Evolutionary conservation across 1,140 invertebrate species (phyloP).

Genomic region (Drosophila ficusphila): DNA sequence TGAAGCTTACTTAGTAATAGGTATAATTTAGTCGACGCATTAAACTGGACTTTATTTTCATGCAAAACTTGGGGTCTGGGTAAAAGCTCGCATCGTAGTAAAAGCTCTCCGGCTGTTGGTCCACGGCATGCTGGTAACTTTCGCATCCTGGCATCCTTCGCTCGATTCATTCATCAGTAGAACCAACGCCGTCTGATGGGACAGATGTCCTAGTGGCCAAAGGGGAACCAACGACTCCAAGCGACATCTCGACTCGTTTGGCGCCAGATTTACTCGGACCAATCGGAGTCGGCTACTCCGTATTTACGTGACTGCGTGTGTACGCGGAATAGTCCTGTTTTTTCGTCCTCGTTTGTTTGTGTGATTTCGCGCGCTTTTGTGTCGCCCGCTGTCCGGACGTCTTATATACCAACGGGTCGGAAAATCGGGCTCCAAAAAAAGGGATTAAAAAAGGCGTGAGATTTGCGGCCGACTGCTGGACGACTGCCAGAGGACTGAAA

Average conservation of each 20-base stretch:
- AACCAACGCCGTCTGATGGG: constrained; percentile 64
- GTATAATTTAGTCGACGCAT: background rate
- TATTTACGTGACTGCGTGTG: constrained; percentile 24
- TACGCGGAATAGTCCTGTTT: constrained; percentile 22
- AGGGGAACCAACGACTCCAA: constrained; percentile 16
- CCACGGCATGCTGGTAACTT: constrained; percentile 56
- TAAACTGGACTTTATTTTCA: background rate
- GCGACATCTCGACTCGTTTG: constrained; percentile 57
- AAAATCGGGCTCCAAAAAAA: constrained; percentile 18
- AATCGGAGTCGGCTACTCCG: constrained; percentile 28
- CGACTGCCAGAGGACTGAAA: constrained; percentile 53
- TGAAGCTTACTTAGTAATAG: too few species aligned
- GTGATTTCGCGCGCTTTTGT: constrained; percentile 77
- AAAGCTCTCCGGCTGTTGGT: constrained; percentile 51
- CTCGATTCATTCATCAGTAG: constrained; percentile 75
- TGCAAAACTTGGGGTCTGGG: background rate
- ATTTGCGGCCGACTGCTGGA: constrained; percentile 70
- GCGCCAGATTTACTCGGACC: constrained; percentile 70
- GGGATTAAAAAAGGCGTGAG: constrained; percentile 48
- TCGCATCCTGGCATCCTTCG: constrained; percentile 61
- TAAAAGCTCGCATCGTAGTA: constrained; percentile 52
- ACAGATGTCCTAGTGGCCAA: constrained; percentile 43
- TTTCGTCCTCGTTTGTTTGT: constrained; percentile 37
- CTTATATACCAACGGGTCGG: constrained; percentile 30
- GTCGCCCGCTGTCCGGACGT: constrained; percentile 45